Percentiles rank a stretch among this genome's conserved stretches.
Evolutionary conservation across 2,797 vertebrate genomes (phyloP).

Genomic region (Ambastaia sidthimunki): DNA sequence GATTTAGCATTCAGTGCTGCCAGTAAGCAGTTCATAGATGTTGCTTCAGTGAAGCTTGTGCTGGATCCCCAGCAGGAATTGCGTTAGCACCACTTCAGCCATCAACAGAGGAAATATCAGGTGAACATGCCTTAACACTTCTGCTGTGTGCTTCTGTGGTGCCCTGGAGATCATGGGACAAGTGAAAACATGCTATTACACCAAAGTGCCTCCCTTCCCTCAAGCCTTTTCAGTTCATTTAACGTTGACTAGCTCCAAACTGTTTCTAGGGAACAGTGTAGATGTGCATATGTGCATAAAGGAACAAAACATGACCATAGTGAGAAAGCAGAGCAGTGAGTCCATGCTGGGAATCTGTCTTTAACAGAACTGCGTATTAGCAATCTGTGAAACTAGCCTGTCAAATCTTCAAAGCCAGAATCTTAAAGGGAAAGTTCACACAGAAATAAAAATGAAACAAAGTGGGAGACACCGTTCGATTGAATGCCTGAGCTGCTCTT

Average conservation of each 20-base stretch:
- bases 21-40: neutral
- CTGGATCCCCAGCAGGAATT: neutral
- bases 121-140: constrained; percentile 34
- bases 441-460: too few species aligned
- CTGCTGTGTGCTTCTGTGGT: constrained; percentile 15
- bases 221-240: constrained; percentile 22
- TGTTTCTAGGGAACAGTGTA: neutral
- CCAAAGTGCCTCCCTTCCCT: constrained; percentile 23
- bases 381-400: too few species aligned
- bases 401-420: too few species aligned
- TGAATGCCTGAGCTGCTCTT: too few species aligned
- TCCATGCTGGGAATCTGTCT: too few species aligned
- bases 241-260: constrained; percentile 7
- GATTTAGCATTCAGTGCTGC: neutral
- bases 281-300: neutral
- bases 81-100: constrained; percentile 26
- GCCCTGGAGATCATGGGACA: constrained; percentile 13
- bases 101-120: constrained; percentile 18
- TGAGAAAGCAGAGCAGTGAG: neutral
- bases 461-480: too few species aligned
- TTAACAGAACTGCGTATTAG: too few species aligned
- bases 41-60: neutral
- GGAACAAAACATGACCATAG: neutral
- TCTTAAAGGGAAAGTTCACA: too few species aligned
- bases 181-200: constrained; percentile 25